Percentiles rank a stretch among this genome's conserved stretches.
Evolutionary conservation across 2,113 vertebrate genomes (phyloP).

Genomic region (Burhinus bistriatus): DNA sequence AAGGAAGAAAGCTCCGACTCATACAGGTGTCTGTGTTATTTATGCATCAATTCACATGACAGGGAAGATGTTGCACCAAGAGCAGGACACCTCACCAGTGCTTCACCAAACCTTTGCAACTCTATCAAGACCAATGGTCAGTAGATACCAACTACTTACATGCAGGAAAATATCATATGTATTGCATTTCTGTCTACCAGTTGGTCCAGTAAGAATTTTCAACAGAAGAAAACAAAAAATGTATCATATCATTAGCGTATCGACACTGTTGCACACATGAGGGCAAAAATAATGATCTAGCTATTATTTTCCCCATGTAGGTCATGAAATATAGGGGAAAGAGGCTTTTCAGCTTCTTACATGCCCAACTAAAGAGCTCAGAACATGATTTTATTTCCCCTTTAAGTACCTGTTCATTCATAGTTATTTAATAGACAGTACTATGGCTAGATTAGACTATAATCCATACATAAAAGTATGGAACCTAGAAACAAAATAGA

Average conservation of each 20-base stretch:
- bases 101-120: slow-evolving; percentile 31
- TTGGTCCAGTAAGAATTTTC: not conserved
- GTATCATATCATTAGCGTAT: not conserved
- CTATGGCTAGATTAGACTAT: not conserved
- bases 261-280: not conserved
- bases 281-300: slow-evolving; percentile 5
- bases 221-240: not conserved
- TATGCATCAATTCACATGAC: not conserved
- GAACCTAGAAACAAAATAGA: not conserved
- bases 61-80: not conserved
- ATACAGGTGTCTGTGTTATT: slow-evolving; percentile 35
- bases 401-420: not conserved
- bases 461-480: not conserved
- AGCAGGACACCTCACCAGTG: not conserved
- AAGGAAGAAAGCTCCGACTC: not conserved
- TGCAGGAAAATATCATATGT: not conserved
- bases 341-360: not conserved
- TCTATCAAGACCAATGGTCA: not conserved
- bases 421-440: not conserved
- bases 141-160: slow-evolving; percentile 4
- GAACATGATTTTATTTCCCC: not conserved
- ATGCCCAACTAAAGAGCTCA: not conserved
- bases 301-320: not conserved
- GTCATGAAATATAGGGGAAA: slow-evolving; percentile 24
- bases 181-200: not conserved